Evolutionary conservation across 2,797 vertebrate species (phyloP), one percentile per base, ranked within the genome.

Genomic region (Danio tinwini): DNA sequence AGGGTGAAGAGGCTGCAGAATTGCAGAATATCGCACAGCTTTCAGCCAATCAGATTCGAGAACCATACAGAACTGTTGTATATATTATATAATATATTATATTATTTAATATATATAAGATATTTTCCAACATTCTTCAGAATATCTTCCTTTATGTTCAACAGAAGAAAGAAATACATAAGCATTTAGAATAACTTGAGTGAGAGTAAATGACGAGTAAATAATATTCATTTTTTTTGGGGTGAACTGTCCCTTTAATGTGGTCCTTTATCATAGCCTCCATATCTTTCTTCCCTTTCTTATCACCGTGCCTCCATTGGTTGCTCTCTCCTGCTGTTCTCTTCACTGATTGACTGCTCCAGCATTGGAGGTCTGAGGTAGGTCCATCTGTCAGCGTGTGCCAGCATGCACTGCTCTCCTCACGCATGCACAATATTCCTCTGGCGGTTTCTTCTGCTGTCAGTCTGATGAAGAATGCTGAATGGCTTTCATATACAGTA

Each of bases 281-380:
- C 11, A 40, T 39, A 40, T 55, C 13, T 68, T 29, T 45, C 42
- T 68, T 65, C 8, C 14, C 71, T 53, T 47, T 58, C 56, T 45
- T 62, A 72, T 74, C 16, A 12, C 17, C 8, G 4, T 69, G 13
- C 76, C n/a, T 45, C 83, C 11, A 50, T 74, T 76, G 29, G 62
- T 70, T 29, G 44, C 16, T 76, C n/a, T 58, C n/a, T 45, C 13
- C 44, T 53, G 59, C 55, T 70, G 16, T 3, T 68, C 39, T 73
- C 5, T 11, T 42, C 47, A 44, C 7, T 64, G 72, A 61, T 85
- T 78, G 62, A 16, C 55, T 80, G 82, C 19, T 74, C 78, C 90
- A 93, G 93, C 89, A 91, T 78, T 76, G 74, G 87, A 91, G 74
- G 84, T 85, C 61, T 67, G 86, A 92, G 93, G 94, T 94, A 93